A percentile compares a stretch with the other conserved stretches of the same genome.
Evolutionary conservation across 1,140 invertebrate genomes (phyloP).

Genomic region (Brachionus koreanus): DNA sequence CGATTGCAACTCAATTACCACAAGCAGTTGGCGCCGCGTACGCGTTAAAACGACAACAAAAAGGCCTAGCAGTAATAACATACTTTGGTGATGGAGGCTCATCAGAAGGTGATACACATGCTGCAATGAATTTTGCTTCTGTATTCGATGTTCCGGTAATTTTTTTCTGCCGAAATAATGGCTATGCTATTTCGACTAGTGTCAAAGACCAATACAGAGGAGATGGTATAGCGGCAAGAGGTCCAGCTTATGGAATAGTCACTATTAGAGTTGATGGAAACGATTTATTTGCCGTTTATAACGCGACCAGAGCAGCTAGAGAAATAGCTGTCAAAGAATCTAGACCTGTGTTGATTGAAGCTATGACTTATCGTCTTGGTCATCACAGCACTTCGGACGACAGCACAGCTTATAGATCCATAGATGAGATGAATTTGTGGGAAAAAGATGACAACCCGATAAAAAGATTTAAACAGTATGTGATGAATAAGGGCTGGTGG

Average conservation of each 20-base stretch:
- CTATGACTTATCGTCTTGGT: constrained; percentile 85
- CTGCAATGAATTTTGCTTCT: constrained; percentile 95
- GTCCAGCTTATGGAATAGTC: constrained; percentile 82
- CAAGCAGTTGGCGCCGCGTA: constrained; percentile 66
- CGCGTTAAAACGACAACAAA: constrained; percentile 52
- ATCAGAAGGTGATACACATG: constrained; percentile 95
- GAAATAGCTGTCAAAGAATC: constrained; percentile 71
- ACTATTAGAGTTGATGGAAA: constrained; percentile 94
- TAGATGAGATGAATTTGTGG: constrained; percentile 75
- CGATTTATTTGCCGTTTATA: constrained; percentile 89
- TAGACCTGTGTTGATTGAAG: constrained; percentile 89
- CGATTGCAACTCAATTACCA: constrained; percentile 90
- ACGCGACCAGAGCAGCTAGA: constrained; percentile 77
- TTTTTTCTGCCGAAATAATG: constrained; percentile 80
- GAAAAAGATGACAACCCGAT: constrained; percentile 76
- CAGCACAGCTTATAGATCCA: constrained; percentile 83
- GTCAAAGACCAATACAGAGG: constrained; percentile 85
- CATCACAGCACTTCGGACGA: constrained; percentile 99
- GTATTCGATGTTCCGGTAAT: constrained; percentile 90
- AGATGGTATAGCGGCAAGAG: constrained; percentile 71
- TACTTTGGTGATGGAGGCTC: constrained; percentile 98
- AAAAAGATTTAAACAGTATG: constrained; percentile 71
- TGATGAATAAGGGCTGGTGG: constrained; percentile 55
- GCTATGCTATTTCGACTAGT: constrained; percentile 95
- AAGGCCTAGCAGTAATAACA: constrained; percentile 76